These are phyloP conservation scores for Aporrectodea caliginosa DNA, from an alignment of 1,140 invertebrate genomes.

Conservation along the genomic window DNA sequence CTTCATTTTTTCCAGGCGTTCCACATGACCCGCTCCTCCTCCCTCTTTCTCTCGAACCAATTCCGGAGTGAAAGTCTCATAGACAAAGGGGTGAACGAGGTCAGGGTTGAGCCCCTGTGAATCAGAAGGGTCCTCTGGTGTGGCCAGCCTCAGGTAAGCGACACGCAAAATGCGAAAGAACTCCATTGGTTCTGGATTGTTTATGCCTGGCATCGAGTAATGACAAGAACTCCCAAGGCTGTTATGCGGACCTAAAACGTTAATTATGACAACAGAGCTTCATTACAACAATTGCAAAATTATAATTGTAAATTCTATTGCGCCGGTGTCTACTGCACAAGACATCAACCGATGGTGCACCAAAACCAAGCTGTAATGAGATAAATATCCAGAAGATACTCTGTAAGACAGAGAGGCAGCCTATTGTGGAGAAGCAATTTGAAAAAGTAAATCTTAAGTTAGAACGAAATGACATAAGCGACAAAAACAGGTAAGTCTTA, in stretches of 20 bases:
- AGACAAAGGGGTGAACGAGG: conserved; percentile 20
- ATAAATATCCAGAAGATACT: too few species aligned
- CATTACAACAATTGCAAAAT: too few species aligned
- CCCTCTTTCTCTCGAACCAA: conserved; percentile 15
- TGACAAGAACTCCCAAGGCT: conserved; percentile 12
- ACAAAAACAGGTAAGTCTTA: too few species aligned
- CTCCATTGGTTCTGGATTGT: conserved; percentile 17
- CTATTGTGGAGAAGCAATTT: too few species aligned
- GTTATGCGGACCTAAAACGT: conserved; percentile 23
- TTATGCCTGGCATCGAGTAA: conserved; percentile 29
- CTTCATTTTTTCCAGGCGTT: conserved; percentile 26
- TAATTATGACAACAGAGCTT: too few species aligned
- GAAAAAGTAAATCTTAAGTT: too few species aligned
- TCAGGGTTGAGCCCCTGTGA: background rate
- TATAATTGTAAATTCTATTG: too few species aligned
- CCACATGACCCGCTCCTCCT: background rate
- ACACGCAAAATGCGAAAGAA: conserved; percentile 31
- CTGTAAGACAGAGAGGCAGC: too few species aligned
- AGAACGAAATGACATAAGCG: too few species aligned
- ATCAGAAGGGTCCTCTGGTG: background rate
- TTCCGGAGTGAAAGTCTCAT: conserved; percentile 33
- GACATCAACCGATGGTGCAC: too few species aligned
- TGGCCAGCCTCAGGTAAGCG: background rate
- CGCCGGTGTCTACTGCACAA: too few species aligned
- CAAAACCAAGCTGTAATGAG: too few species aligned